A percentile compares a stretch with the other conserved stretches of the same genome.
These are phyloP conservation scores for Mythimna impura DNA, from an alignment of 2,888 invertebrate genomes.

Conservation along the genomic window DNA sequence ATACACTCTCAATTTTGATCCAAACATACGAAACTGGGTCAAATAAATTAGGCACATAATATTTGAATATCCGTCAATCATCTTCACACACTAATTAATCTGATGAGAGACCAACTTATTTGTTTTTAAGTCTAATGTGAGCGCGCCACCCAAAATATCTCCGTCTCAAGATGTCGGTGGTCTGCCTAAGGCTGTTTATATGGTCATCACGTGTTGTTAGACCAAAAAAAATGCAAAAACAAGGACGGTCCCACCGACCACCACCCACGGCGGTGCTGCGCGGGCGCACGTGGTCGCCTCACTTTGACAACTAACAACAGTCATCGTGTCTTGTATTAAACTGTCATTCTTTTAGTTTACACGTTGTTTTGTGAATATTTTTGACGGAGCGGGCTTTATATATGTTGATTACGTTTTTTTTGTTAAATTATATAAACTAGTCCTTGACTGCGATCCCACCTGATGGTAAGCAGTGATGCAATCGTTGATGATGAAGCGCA, in stretches of 20 bases:
- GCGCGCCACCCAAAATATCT: slow-evolving; percentile 42
- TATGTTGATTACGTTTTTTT: neutral
- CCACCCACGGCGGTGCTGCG: slow-evolving; percentile 69
- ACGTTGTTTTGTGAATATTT: slow-evolving; percentile 23
- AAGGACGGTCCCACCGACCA: slow-evolving; percentile 38
- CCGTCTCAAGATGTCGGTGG: slow-evolving; percentile 59
- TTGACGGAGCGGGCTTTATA: neutral
- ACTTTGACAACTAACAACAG: slow-evolving; percentile 59
- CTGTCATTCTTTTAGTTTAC: slow-evolving; percentile 35
- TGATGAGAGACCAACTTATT: slow-evolving; percentile 19
- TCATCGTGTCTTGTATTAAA: slow-evolving; percentile 31
- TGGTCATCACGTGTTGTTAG: slow-evolving; percentile 75
- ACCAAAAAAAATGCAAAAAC: slow-evolving; percentile 67
- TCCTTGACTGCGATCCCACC: too few relatives aligned
- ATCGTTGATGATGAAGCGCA: too few relatives aligned
- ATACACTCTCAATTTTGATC: neutral
- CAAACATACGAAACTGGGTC: slow-evolving; percentile 11
- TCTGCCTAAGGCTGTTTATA: slow-evolving; percentile 71
- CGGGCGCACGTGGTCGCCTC: slow-evolving; percentile 70
- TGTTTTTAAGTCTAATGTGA: slow-evolving; percentile 48
- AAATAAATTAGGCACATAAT: slow-evolving; percentile 27
- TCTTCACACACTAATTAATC: slow-evolving; percentile 33
- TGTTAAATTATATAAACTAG: too few relatives aligned
- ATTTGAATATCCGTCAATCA: slow-evolving; percentile 44
- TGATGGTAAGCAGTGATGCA: too few relatives aligned